Evolutionary conservation across 1,140 invertebrate genomes (phyloP), one percentile per base, ranked within the genome.

Genomic region (Aphaenogaster ashmeadi): DNA sequence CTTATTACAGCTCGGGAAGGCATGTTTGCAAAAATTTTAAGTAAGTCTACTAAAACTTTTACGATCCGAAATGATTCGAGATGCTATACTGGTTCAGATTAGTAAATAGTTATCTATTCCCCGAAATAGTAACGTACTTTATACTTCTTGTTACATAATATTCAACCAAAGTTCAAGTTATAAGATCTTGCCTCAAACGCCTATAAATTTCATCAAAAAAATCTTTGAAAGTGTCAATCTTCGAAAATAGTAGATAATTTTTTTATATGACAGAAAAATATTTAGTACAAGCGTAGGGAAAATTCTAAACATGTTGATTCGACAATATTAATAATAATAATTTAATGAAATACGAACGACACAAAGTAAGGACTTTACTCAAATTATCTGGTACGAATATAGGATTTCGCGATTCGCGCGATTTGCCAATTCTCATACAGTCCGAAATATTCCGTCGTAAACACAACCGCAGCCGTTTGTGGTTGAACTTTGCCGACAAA

Each of bases 401-500:
- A 21, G 4, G 33, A 67, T 15, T 75, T n/a, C 33, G 38, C 7
- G 41, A 83, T 27, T 36, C 18, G 38, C 11, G 9, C 18, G 18
- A 69, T 69, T 54, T 36, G 64, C 36, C 33, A 38, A 83, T 83
- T 81, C 18, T 18, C 13, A 13, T 36, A n/a, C 36, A 15, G 54
- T 38, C 27, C 54, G 41, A 74, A 56, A 84, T 62, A 84, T 50
- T 60, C 54, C 33, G 15, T 81, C 50, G 69, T 38, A 67, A 84
- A 62, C 80, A 84, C 54, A n/a, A 75, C 69, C 80, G 38, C 80
- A 84, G 44, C 33, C 69, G 13, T 41, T 75, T 71, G 79, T 52
- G 79, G 79, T 71, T 75, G 33, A 84, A 84, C 80, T 84, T 84
- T 13, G 41, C 44, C 54, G 54, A 21, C 52, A 75, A 67, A 84